Evolutionary conservation across 2,888 invertebrate species (phyloP), one percentile per base, ranked within the genome.

Genomic region (Teleogryllus oceanicus): DNA sequence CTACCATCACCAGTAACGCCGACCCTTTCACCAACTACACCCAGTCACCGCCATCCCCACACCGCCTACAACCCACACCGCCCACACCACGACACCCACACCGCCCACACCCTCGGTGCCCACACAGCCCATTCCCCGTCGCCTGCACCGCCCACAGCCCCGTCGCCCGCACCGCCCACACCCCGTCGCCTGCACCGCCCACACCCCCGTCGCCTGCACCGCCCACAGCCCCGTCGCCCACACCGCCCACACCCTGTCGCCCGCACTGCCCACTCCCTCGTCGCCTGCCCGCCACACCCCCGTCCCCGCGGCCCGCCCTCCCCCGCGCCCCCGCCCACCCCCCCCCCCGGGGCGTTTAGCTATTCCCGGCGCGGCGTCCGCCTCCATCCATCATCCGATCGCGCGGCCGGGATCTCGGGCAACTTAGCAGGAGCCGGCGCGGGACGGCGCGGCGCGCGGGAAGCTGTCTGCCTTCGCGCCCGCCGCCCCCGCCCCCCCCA

Each of bases 321-420:
- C 12, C 4, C 12, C 11, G 62, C 62, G 62, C 62, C n/a, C n/a
- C n/a, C 8, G 37, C 8, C 8, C 37, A 8, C 37, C 37, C 8
- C 8, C 62, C 16, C n/a, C 62, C 3, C n/a, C 16, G 62, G 62
- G 62, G 16, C 62, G 62, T 18, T 62, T 62, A 62, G 62, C 62
- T 62, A 62, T 62, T 62, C 62, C 62, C 62, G 62, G n/a, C 62
- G 62, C 62, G 62, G 62, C 62, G 8, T 62, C 1, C n/a, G 62
- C 62, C 62, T 62, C 62, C 62, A 62, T 62, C 62, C 62, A 62
- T 62, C 62, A 62, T 62, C 16, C n/a, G 62, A 62, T 62, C 62
- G 62, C 62, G 62, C 62, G 62, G 8, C 37, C 37, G 37, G 62
- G 62, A 62, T 62, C 62, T 62, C 62, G 62, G n/a, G 62, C 62